These are phyloP conservation scores for Stenodera caucasica DNA, from an alignment of 2,888 invertebrate genomes.

Conservation along the genomic window DNA sequence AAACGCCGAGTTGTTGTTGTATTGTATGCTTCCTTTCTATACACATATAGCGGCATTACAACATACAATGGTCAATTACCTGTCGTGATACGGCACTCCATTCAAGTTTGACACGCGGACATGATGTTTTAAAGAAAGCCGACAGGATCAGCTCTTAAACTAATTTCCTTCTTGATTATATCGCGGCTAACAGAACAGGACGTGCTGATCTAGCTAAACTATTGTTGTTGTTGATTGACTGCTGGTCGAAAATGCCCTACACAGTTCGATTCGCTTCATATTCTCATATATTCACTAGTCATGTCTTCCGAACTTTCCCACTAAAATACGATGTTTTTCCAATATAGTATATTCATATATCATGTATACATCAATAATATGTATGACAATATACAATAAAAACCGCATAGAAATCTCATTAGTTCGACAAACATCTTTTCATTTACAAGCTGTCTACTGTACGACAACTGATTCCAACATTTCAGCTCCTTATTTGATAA, in stretches of 20 bases:
- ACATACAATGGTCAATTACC: conserved; percentile 54
- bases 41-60: conserved; percentile 44
- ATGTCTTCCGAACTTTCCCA: conserved; percentile 9
- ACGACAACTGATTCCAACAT: no score
- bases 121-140: conserved; percentile 34
- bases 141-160: conserved; percentile 32
- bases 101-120: conserved; percentile 34
- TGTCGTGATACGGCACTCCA: conserved; percentile 48
- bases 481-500: no score
- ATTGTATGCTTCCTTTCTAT: conserved; percentile 52
- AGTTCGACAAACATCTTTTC: neutral
- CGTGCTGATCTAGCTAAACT: conserved; percentile 24
- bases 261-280: conserved; percentile 16
- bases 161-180: conserved; percentile 33
- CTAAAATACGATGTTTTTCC: neutral
- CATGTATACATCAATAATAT: neutral
- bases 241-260: conserved; percentile 11
- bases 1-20: conserved; percentile 34
- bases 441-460: no score
- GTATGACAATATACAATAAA: neutral
- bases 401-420: conserved; percentile 1
- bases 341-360: no score
- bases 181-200: conserved; percentile 25
- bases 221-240: conserved; percentile 30
- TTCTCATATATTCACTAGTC: neutral